Evolutionary conservation across 2,113 vertebrate genomes (phyloP), one percentile per base, ranked within the genome.

Genomic region (Crotalus helleri): DNA sequence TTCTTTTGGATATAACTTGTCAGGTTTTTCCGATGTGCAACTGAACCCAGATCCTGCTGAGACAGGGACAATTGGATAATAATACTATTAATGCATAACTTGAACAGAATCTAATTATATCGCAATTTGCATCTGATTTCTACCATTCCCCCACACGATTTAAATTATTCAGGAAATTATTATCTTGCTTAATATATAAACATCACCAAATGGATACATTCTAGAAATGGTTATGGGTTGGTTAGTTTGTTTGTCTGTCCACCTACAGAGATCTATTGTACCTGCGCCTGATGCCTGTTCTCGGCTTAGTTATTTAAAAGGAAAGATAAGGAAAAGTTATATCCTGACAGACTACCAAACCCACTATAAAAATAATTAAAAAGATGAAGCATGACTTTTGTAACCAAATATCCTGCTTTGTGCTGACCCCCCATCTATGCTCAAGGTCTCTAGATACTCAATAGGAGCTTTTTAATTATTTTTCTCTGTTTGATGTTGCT

Each of bases 381-480:
- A 61, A 95, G 92, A 87, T 61, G 26, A 94, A 94, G 33, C 92
- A 23, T 95, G 93, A 93, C 86, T 97, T 88, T 96, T 92, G 55
- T n/a, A 96, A 94, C 93, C 92, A 96, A 91, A 94, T 95, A 94
- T 26, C 81, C 19, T 93, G 87, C 92, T 97, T 96, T 95, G 92
- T 94, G 61, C 91, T 97, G 91, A 94, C 87, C 88, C 69, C 92
- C 94, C 85, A 5, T 95, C 89, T 96, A 64, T 91, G 91, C 94
- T 96, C 88, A 96, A 97, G 95, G 96, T 97, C 96, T 97, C 87
- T 94, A 94, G 93, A 89, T 97, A 87, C 97, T 96, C 97, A 58
- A 54, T 94, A 85, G 96, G 96, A 95, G 95, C 88, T 97, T 97
- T 97, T 97, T 92, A 97, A 97, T 98, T 97, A 97, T 96, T 95